Evolutionary conservation across 2,113 vertebrate genomes (phyloP).

Genomic region (Erinaceus europaeus): DNA sequence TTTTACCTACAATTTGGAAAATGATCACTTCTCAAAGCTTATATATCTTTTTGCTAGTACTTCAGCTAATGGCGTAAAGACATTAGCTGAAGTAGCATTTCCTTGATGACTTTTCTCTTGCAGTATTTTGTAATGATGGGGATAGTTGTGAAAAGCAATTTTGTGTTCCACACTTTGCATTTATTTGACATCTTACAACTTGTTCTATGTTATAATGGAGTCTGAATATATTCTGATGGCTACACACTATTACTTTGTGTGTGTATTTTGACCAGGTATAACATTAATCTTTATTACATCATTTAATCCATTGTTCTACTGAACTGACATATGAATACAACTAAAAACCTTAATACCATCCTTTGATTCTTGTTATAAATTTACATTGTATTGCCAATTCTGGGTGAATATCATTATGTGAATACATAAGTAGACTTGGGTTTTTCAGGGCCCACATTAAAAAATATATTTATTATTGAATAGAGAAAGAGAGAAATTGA

Average conservation of each 20-base stretch:
- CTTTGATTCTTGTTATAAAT: neutral
- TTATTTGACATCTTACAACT: neutral
- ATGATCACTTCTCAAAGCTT: neutral
- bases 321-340: constrained; percentile 8
- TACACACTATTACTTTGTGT: neutral
- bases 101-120: neutral
- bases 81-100: neutral
- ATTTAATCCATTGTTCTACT: constrained; percentile 39
- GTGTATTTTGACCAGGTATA: constrained; percentile 15
- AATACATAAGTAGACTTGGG: neutral
- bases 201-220: neutral
- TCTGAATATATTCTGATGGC: neutral
- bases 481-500: too few relatives aligned
- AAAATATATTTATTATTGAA: too few relatives aligned
- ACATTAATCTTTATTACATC: neutral
- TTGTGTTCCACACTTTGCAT: neutral
- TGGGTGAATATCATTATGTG: neutral
- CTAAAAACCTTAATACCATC: neutral
- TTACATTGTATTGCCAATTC: neutral
- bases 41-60: neutral
- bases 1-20: neutral
- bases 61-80: neutral
- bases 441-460: neutral
- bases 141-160: neutral
- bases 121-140: constrained; percentile 24